Evolutionary conservation across 2,888 invertebrate species (phyloP), one percentile per base, ranked within the genome.

Genomic region (Lithophane semibrunnea): DNA sequence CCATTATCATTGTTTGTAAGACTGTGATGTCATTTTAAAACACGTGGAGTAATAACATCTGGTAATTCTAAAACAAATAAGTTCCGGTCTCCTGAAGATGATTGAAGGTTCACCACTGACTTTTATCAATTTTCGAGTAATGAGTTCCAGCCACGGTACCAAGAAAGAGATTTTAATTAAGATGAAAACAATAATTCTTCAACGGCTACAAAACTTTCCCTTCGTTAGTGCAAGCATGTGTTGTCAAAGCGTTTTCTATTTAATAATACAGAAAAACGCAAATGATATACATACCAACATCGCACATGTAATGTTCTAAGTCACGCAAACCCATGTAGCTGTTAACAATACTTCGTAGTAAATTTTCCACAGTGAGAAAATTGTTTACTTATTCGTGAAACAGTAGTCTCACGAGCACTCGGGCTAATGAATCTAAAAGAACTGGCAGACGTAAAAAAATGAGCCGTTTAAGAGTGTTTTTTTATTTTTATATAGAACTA

Each of bases 341-440:
- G 78, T 85, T 89, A 91, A 93, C 92, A 93, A 93, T 92, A 88
- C 89, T 87, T 88, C 72, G 88, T 90, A 90, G 92, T 92, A 94
- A 94, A 94, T 93, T 95, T 96, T 95, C 95, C 95, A 95, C 91
- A 82, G 80, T 87, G 86, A 92, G 92, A 92, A 93, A 93, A 92
- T 90, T 93, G 91, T 93, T 94, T 94, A 89, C 90, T 89, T 91
- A 90, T 89, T 91, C 88, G 86, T 90, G 89, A 90, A 93, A 91
- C 88, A 87, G 87, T 86, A 89, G 89, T 90, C 77, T 80, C 75
- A 77, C 85, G 77, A 88, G 81, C 78, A 85, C 84, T 89, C 76
- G 64, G 86, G 70, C 83, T 89, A 88, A 89, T 89, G 87, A 90
- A 90, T 90, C 85, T 87, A 79, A 61, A 84, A 85, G 87, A 87